A percentile compares a stretch with the other conserved stretches of the same genome.
Evolutionary conservation across 2,888 invertebrate species (phyloP).

Genomic region (Nymphalis c-album): DNA sequence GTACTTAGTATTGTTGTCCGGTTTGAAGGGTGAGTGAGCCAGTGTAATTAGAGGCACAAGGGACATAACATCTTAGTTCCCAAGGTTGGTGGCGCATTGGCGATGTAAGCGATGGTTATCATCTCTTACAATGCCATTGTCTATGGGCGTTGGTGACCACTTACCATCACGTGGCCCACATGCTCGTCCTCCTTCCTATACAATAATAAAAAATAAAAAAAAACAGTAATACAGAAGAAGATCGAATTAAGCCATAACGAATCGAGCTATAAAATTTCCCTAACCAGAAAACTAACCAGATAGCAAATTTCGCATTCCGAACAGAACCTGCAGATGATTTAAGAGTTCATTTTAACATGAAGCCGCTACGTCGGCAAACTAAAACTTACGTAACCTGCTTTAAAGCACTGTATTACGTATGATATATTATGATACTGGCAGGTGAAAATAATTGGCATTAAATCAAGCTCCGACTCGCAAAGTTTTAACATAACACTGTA

Average conservation of each 20-base stretch:
- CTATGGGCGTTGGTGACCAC: too few relatives aligned
- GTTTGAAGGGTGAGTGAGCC: too few relatives aligned
- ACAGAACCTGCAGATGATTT: slow-evolving; percentile 36
- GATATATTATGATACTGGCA: slow-evolving; percentile 35
- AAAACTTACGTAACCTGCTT: slow-evolving; percentile 33
- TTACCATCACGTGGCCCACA: too few relatives aligned
- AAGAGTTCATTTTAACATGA: slow-evolving; percentile 39
- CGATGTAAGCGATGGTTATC: too few relatives aligned
- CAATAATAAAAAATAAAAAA: too few relatives aligned
- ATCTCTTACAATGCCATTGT: too few relatives aligned
- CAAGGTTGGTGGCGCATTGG: too few relatives aligned
- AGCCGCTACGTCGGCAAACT: slow-evolving; percentile 37
- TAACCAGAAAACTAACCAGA: slow-evolving; percentile 31
- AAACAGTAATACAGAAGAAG: background rate
- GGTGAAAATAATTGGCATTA: slow-evolving; percentile 36
- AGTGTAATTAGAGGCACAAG: too few relatives aligned
- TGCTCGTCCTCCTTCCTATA: too few relatives aligned
- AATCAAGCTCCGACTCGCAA: slow-evolving; percentile 29
- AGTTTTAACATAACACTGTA: slow-evolving; percentile 34
- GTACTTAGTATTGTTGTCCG: too few relatives aligned
- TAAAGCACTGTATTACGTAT: slow-evolving; percentile 27
- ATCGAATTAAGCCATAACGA: slow-evolving; percentile 14
- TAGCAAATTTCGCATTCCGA: slow-evolving; percentile 30
- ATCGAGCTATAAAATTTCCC: slow-evolving; percentile 20
- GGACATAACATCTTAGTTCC: too few relatives aligned